Base-by-base conservation (phyloP, 2,113 vertebrate genomes). In the Gambusia holbrooki region DNA sequence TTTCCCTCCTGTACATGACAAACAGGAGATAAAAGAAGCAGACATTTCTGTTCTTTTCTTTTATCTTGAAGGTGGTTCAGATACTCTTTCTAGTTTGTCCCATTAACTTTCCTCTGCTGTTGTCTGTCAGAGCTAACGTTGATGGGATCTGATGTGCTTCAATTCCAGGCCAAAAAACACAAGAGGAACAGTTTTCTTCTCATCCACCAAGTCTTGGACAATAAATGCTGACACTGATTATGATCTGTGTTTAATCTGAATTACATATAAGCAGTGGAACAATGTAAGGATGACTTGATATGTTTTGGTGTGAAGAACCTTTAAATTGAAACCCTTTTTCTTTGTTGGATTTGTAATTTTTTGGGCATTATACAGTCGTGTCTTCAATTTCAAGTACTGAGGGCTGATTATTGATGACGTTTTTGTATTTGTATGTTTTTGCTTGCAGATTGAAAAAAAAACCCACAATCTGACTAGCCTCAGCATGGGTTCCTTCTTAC, bases 41-140 rank as follows among this genome's bases (percentile, higher is more conserved):
- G 4, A 73, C 15, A 70, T 74, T 2, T 75, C 42, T 74, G 61
- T 60, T 82, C 48, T n/a, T 64, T 66, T 78, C 42, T 69, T 69
- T 88, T 66, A 76, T 79, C 73, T 84, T 67, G 32, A 75, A 79
- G 77, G 67, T 69, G 42, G 80, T 76, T 85, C 65, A 51, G 45
- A 81, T 67, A 63, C 63, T 28, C 68, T 77, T 77, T 69, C 27
- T 69, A 25, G 79, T 69, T 25, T 73, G 60, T 63, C 51, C 37
- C 45, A 63, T 88, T 81, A 12, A 62, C 77, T 83, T 80, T 73
- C 76, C 68, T 82, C 66, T 32, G 74, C 51, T 63, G 1, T 66
- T 35, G 64, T 62, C 65, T 79, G 74, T 79, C 77, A 79, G 62
- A n/a, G 29, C 40, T 76, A 73, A 84, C 73, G 71, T 40, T 80